Evolutionary conservation across 2,888 invertebrate genomes (phyloP), one percentile per base, ranked within the genome.

Genomic region (Ephialtes manifestator): DNA sequence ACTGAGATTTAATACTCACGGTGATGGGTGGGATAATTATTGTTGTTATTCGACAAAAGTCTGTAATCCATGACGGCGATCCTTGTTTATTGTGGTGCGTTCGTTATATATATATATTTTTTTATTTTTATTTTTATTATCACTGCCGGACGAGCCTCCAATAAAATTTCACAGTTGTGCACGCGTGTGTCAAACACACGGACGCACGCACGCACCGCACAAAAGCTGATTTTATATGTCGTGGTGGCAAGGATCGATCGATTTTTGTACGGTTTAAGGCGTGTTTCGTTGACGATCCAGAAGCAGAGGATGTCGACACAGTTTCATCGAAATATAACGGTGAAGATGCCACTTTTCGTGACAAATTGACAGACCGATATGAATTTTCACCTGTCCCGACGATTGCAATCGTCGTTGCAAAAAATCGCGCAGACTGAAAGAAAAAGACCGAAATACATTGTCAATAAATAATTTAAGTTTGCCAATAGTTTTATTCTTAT

Each of bases 21-120:
- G 78, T 91, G 90, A 76, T 90, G 90, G 43, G 89, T 90, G 67
- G 90, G 87, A 86, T 89, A 89, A 87, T 89, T 89, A 89, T 90
- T 89, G 87, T 89, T 89, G 88, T 90, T 88, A 87, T 87, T 88
- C 80, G 90, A 89, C 87, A 91, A 87, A 31, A 90, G 90, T 87
- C 89, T 90, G 86, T 91, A 90, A 88, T 91, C 91, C 91, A 92
- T 92, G 84, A 75, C 88, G 89, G 46, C 71, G 86, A 46, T 65
- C 78, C 81, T 77, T 68, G 75, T 63, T 28, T 48, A 65, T 24
- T 65, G 39, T 60, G 43, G 67, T 77, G 70, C 81, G 71, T 55
- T 67, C 55, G 28, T 74, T 51, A 81, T 20, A 43, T 43, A 13
- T 39, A 65, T 48, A n/a, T n/a, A n/a, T 51, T 53, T 31, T 39